A percentile compares a stretch with the other conserved stretches of the same genome.
Conservation (phyloP, 2,797 vertebrate genomes). For the Myotis myotis region DNA sequence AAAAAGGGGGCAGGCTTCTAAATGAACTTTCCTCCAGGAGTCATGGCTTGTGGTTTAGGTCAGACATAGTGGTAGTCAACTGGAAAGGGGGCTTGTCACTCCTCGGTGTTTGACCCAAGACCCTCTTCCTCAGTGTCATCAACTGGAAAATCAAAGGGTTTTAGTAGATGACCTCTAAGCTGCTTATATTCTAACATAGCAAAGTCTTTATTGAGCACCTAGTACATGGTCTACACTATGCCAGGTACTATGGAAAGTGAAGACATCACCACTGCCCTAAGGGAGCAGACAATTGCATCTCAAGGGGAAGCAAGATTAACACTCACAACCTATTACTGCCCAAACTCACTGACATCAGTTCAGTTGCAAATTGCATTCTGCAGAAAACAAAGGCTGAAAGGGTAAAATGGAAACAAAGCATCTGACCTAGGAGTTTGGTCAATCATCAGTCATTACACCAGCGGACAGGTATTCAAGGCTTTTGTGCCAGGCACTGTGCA, state of each 20-base stretch:
- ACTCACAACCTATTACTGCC: background rate
- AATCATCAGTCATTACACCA: no score
- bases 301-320: background rate
- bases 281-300: background rate
- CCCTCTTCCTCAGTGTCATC: background rate
- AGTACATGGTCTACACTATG: no score
- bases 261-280: background rate
- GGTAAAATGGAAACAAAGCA: background rate
- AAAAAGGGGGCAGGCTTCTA: background rate
- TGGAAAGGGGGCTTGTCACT: background rate
- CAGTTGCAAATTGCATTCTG: background rate
- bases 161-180: background rate
- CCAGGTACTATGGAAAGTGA: background rate
- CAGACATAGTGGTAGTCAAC: background rate
- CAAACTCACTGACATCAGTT: background rate
- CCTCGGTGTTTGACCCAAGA: background rate
- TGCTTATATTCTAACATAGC: background rate
- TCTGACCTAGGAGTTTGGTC: background rate
- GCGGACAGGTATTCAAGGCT: fast-evolving
- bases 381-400: background rate
- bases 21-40: background rate
- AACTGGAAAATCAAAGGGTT: background rate
- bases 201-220: background rate
- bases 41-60: background rate
- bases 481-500: background rate